Evolutionary conservation across 2,113 vertebrate genomes (phyloP).

Genomic region (Podarcis cretensis): DNA sequence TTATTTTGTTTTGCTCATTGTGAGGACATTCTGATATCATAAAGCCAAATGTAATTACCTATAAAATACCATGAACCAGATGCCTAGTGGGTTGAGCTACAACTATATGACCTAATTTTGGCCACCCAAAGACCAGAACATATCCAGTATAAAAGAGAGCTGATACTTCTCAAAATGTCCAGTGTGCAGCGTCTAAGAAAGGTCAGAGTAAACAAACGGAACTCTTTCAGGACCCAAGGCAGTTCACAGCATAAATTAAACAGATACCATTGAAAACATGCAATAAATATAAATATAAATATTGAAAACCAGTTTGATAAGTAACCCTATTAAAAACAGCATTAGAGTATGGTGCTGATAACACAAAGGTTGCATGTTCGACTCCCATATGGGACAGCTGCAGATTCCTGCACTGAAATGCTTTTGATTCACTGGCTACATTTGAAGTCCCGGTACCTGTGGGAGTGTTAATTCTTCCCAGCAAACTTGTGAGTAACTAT

Average conservation of each 20-base stretch:
- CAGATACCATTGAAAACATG: too few relatives aligned
- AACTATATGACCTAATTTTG: background rate
- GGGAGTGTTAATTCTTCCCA: conserved; percentile 24
- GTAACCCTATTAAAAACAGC: too few relatives aligned
- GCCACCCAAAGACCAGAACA: too few relatives aligned
- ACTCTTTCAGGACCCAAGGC: background rate
- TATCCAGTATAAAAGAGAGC: background rate
- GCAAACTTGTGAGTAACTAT: background rate
- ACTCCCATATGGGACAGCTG: too few relatives aligned
- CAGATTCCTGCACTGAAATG: conserved; percentile 1
- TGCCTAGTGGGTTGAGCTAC: background rate
- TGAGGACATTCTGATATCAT: background rate
- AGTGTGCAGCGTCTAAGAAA: background rate
- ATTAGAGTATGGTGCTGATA: too few relatives aligned
- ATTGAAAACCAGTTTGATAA: too few relatives aligned
- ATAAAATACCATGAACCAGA: background rate
- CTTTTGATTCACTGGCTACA: conserved; percentile 14
- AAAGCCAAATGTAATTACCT: background rate
- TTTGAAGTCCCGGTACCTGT: conserved; percentile 5
- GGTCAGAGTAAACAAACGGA: background rate
- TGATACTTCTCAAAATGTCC: background rate
- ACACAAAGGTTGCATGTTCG: too few relatives aligned
- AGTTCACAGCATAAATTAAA: too few relatives aligned
- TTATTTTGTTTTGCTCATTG: too few relatives aligned
- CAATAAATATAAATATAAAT: too few relatives aligned